These are phyloP conservation scores for Acanthaster planci DNA, from an alignment of 35 echinoderm and acorn worm genomes.

Conservation along the genomic window DNA sequence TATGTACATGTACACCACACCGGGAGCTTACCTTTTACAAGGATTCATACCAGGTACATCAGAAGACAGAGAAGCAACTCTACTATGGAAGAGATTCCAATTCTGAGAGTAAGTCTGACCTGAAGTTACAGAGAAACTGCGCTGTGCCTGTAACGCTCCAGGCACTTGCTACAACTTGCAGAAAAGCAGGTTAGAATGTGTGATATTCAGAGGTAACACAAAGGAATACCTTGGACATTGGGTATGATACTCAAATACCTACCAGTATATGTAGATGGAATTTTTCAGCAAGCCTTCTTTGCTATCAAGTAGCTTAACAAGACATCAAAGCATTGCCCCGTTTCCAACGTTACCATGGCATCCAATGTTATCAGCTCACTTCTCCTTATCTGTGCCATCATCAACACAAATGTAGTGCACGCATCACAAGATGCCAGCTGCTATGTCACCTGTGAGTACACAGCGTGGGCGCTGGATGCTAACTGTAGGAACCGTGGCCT, in stretches of 20 bases:
- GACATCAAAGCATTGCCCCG: neutral
- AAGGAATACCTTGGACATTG: too few relatives aligned
- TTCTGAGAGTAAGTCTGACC: too few relatives aligned
- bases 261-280: neutral
- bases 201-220: too few relatives aligned
- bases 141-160: too few relatives aligned
- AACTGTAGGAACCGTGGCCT: constrained; percentile 44
- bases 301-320: neutral
- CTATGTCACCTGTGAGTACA: constrained; percentile 20
- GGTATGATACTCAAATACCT: neutral
- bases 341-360: neutral
- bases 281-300: neutral
- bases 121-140: too few relatives aligned
- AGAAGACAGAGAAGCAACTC: too few relatives aligned
- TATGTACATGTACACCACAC: too few relatives aligned
- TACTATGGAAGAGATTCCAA: too few relatives aligned
- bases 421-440: neutral
- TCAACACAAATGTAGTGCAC: neutral
- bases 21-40: too few relatives aligned
- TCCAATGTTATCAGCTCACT: neutral
- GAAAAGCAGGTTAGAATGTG: too few relatives aligned
- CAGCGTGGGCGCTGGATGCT: constrained; percentile 25
- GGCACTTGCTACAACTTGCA: too few relatives aligned
- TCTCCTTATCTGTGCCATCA: neutral
- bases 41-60: too few relatives aligned